Evolutionary conservation across 2,888 invertebrate species (phyloP).

Genomic region (Micoletzkya japonica): DNA sequence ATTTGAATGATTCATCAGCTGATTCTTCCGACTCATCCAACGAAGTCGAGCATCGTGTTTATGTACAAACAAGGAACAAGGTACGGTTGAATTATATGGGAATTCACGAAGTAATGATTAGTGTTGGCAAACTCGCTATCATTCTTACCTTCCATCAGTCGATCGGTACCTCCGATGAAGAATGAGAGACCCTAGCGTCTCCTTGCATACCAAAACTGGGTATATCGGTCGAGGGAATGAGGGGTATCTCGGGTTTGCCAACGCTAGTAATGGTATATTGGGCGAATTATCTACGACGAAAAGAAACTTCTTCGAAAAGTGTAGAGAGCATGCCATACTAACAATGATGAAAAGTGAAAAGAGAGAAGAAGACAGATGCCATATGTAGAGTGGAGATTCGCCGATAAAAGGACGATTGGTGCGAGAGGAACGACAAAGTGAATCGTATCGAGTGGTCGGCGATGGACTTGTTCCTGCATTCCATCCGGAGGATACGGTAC

Average conservation of each 20-base stretch:
- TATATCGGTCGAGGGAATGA: neutral
- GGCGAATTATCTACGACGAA: no score
- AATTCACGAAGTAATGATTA: neutral
- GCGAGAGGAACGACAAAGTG: constrained; percentile 5
- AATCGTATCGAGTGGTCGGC: constrained; percentile 9
- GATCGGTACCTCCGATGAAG: no score
- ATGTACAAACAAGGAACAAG: neutral
- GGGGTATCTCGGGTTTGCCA: neutral
- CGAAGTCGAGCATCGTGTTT: neutral
- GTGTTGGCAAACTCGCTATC: neutral
- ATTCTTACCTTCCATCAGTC: no score
- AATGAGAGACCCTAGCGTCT: no score
- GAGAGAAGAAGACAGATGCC: neutral
- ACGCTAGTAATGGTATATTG: no score
- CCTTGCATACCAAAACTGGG: no score
- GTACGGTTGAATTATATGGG: neutral
- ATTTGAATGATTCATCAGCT: neutral
- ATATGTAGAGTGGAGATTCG: neutral
- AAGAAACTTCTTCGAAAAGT: no score
- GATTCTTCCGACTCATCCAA: neutral
- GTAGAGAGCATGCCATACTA: no score
- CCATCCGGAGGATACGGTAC: constrained; percentile 12
- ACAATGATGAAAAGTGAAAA: neutral
- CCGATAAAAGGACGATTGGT: neutral
- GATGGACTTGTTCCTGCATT: constrained; percentile 15